Evolutionary conservation across 2,888 invertebrate genomes (phyloP).

Genomic region (Drosophila recens): DNA sequence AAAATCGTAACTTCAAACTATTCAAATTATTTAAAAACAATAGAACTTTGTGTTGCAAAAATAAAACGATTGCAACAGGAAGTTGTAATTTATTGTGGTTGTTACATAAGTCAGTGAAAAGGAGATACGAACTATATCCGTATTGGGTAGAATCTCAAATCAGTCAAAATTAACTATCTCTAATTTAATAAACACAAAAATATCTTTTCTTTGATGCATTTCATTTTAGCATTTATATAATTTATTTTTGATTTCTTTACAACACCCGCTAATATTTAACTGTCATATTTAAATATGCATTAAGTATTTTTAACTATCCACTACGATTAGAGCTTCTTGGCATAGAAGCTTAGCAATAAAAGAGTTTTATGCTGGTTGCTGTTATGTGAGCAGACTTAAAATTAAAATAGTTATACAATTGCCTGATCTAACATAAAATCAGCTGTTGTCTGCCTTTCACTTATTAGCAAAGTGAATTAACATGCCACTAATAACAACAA

Average conservation of each 20-base stretch:
- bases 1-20: slow-evolving; percentile 24
- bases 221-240: background rate
- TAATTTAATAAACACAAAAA: too few relatives aligned
- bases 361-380: slow-evolving; percentile 19
- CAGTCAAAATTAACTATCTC: too few relatives aligned
- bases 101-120: background rate
- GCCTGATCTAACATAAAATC: slow-evolving; percentile 25
- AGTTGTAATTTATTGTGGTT: background rate
- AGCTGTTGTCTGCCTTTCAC: slow-evolving; percentile 62
- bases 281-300: too few relatives aligned
- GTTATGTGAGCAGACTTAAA: slow-evolving; percentile 5
- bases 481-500: slow-evolving; percentile 64
- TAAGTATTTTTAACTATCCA: background rate
- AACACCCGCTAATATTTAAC: too few relatives aligned
- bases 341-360: slow-evolving; percentile 8
- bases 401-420: slow-evolving; percentile 31
- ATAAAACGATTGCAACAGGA: background rate
- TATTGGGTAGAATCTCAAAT: background rate
- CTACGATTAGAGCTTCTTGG: background rate
- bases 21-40: slow-evolving; percentile 18
- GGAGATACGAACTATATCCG: too few relatives aligned
- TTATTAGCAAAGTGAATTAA: slow-evolving; percentile 77
- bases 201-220: background rate
- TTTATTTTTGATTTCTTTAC: background rate
- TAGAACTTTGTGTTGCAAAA: background rate